These are phyloP conservation scores for Clistopyga incitator DNA, from an alignment of 2,888 invertebrate species.

Conservation along the genomic window DNA sequence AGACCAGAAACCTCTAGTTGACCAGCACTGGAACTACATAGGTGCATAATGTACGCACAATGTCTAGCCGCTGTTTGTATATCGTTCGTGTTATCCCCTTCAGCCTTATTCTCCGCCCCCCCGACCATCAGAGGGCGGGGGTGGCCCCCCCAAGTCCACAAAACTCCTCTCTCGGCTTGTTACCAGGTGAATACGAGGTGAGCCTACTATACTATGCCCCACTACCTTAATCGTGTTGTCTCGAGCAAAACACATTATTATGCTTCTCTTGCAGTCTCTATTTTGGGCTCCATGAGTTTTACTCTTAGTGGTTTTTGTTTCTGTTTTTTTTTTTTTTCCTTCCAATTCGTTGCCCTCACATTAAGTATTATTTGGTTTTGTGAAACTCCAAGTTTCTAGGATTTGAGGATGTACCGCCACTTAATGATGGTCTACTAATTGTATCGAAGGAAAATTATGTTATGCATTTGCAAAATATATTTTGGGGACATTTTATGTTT, in stretches of 20 bases:
- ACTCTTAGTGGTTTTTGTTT: neutral
- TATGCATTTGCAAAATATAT: too few relatives aligned
- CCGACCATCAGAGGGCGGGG: too few relatives aligned
- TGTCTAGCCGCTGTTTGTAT: constrained; percentile 67
- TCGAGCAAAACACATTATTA: constrained; percentile 36
- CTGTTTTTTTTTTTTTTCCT: too few relatives aligned
- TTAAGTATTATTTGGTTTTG: neutral
- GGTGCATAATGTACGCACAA: constrained; percentile 68
- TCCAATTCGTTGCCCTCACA: too few relatives aligned
- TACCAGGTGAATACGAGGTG: constrained; percentile 38
- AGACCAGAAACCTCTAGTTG: constrained; percentile 55
- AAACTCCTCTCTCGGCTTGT: constrained; percentile 27
- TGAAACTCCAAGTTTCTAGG: neutral
- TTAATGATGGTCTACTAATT: neutral
- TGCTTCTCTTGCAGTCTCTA: constrained; percentile 28
- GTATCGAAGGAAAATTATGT: neutral
- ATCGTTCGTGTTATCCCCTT: constrained; percentile 43
- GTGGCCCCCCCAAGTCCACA: too few relatives aligned
- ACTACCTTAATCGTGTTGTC: constrained; percentile 43
- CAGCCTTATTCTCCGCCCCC: constrained; percentile 25
- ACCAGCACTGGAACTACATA: constrained; percentile 70
- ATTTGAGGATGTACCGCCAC: neutral
- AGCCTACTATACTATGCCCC: constrained; percentile 3
- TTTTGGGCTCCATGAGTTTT: constrained; percentile 11
- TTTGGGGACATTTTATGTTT: too few relatives aligned